phyloP scores from a whole-genome alignment of 2,888 invertebrate genomes.

The Hydriomena furcata region DNA sequence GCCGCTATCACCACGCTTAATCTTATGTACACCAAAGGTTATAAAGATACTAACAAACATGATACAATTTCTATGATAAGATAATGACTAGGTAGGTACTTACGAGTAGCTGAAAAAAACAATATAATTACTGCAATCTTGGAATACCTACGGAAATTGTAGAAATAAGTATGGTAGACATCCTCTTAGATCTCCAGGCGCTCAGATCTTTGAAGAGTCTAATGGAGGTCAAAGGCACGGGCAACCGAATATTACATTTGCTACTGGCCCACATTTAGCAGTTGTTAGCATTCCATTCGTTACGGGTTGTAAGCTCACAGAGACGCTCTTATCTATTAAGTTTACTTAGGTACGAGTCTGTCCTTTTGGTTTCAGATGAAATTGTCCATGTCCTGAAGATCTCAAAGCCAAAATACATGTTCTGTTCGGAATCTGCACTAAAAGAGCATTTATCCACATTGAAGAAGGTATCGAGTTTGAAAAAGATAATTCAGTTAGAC shows the following conservation, averaged over 20 bases:
- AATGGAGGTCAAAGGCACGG: too few species aligned
- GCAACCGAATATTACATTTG: too few species aligned
- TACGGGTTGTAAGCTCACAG: too few species aligned
- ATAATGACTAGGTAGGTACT: constrained; percentile 1
- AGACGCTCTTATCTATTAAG: too few species aligned
- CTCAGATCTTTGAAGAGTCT: too few species aligned
- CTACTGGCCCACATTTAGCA: too few species aligned
- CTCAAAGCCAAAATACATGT: constrained; percentile 86
- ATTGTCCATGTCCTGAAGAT: constrained; percentile 84
- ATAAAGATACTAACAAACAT: not conserved
- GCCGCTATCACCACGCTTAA: constrained; percentile 83
- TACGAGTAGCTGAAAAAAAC: too few species aligned
- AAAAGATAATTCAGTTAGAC: constrained; percentile 85
- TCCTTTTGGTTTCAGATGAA: constrained; percentile 50
- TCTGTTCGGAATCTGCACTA: constrained; percentile 78
- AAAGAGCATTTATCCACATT: constrained; percentile 45
- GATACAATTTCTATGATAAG: not conserved
- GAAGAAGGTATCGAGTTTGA: constrained; percentile 48
- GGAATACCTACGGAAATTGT: too few species aligned
- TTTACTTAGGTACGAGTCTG: not conserved
- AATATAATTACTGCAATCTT: too few species aligned
- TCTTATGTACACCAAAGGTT: constrained; percentile 77
- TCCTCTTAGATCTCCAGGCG: too few species aligned
- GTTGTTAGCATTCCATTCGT: too few species aligned
- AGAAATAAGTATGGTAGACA: too few species aligned